Evolutionary conservation across 2,797 vertebrate species (phyloP), one percentile per base, ranked within the genome.

Genomic region (Gallinago solitaria): DNA sequence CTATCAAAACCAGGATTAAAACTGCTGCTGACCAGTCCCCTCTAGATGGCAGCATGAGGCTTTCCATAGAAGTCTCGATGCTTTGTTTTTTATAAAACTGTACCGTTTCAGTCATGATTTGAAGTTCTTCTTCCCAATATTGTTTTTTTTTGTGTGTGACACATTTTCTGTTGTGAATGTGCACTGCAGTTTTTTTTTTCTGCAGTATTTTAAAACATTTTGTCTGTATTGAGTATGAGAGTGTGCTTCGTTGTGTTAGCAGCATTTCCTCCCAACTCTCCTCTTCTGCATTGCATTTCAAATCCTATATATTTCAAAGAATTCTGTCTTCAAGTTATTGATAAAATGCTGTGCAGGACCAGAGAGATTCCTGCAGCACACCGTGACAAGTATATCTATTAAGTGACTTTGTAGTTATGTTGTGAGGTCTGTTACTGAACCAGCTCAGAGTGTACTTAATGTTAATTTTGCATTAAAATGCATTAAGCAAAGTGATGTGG

Each of bases 11-110:
- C 27, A 32, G 33, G 23, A 7, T 23, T 39, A 70, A 53, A 65
- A 39, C 43, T 1, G 10, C 12, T 43, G 78, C n/a, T 67, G 48
- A 9, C 24, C 21, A 24, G 20, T 57, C 20, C 80, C 97, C 98
- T 97, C 89, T 97, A 98, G 98, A 69, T 98, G 98, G 98, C 98
- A 98, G 95, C 94, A 95, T 71, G 84, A 95, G 94, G 89, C 97
- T 95, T 96, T 57, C 37, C 25, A 3, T 30, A 13, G 70, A 24
- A 25, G 7, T 70, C 56, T n/a, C 45, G 10, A 23, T 61, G 13
- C 3, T 12, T 28, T 60, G 60, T 60, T 67, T 59, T 60, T 51
- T 13, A 4, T 19, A 3, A 19, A 67, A 17, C 16, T 13, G 2
- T 57, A 19, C 9, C 1, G 0, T 61, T 91, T 88, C 45, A 6